Evolutionary conservation across 2,888 invertebrate genomes (phyloP), one percentile per base, ranked within the genome.

Genomic region (Hetaerina titia): DNA sequence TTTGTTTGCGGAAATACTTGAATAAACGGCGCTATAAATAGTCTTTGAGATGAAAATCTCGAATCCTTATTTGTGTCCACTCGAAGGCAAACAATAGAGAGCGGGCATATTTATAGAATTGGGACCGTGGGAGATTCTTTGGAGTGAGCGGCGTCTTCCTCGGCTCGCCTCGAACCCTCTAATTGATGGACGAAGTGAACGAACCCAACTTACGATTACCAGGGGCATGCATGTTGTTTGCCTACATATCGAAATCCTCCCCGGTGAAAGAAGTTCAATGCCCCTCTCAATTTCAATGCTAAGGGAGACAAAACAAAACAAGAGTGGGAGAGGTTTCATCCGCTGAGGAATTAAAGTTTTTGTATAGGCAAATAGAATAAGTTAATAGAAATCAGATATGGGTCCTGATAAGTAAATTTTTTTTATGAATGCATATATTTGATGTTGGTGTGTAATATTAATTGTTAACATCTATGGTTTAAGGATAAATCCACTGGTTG

Each of bases 1-100:
- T 81, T 81, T 81, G 81, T 81, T 81, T 81, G 81, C 81, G 81
- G 81, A 81, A 81, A 81, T 81, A 81, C 81, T 81, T 81, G 81
- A 81, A 81, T 81, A 31, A 81, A 31, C 81, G 31, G 81, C 31
- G 81, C 81, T 31, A 25, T 11, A 81, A 31, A 81, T 31, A 11
- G 25, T 81, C 31, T 81, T 81, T 81, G 81, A 81, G 81, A 81
- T 81, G 81, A 31, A 81, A 31, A 81, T 81, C 81, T 81, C n/a
- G 69, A 31, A 31, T 81, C 11, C 11, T 31, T 81, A 81, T 81
- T n/a, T 81, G 25, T 31, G 81, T 13, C 81, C 31, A 22, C 25
- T 81, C 15, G 81, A 81, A 22, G 9, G 31, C 4, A 11, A 81
- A 11, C 25, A 81, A 81, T 81, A 13, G 31, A 13, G 31, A 81